Evolutionary conservation across 92 coral and sea anemone species (phyloP).

Genomic region (Porites evermanni): DNA sequence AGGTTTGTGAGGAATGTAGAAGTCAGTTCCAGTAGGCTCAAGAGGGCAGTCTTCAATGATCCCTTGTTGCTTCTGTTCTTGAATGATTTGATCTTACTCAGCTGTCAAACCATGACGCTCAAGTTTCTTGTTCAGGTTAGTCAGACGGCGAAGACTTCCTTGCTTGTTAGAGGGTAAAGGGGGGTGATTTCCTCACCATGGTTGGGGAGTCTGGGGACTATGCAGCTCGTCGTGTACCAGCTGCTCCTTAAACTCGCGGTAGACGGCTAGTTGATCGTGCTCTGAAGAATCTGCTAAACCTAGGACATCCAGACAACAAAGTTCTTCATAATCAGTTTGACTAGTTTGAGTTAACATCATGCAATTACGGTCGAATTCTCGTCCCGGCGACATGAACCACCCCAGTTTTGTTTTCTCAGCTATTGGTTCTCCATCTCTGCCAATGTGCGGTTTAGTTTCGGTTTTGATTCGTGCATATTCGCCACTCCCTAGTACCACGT

Average conservation of each 20-base stretch:
- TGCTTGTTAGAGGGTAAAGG: slow-evolving; percentile 2
- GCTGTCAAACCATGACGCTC: not conserved
- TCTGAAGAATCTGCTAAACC: slow-evolving; percentile 23
- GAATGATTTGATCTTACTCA: slow-evolving; percentile 15
- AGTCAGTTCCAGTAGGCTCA: slow-evolving; percentile 21
- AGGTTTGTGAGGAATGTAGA: slow-evolving; percentile 53
- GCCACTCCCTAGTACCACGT: slow-evolving; percentile 25
- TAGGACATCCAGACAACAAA: slow-evolving; percentile 21
- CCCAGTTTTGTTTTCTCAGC: slow-evolving; percentile 25
- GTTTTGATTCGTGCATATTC: slow-evolving; percentile 30
- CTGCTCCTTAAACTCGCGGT: slow-evolving; percentile 21
- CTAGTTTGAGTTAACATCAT: slow-evolving; percentile 12
- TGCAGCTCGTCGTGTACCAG: too few species aligned
- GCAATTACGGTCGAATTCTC: slow-evolving; percentile 24
- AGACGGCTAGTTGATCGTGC: slow-evolving; percentile 2
- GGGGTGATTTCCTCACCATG: slow-evolving; percentile 34
- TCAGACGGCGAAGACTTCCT: slow-evolving; percentile 38
- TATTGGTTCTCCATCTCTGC: slow-evolving; percentile 23
- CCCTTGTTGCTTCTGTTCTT: not conserved
- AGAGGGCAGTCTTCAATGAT: slow-evolving; percentile 30
- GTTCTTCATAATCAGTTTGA: slow-evolving; percentile 25
- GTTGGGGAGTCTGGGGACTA: too few species aligned
- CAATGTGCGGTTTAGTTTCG: slow-evolving; percentile 8
- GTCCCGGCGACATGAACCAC: slow-evolving; percentile 5
- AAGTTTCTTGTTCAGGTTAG: too few species aligned